Evolutionary conservation across 2,113 vertebrate genomes (phyloP), one percentile per base, ranked within the genome.

Genomic region (Phrynosoma blainvillii): DNA sequence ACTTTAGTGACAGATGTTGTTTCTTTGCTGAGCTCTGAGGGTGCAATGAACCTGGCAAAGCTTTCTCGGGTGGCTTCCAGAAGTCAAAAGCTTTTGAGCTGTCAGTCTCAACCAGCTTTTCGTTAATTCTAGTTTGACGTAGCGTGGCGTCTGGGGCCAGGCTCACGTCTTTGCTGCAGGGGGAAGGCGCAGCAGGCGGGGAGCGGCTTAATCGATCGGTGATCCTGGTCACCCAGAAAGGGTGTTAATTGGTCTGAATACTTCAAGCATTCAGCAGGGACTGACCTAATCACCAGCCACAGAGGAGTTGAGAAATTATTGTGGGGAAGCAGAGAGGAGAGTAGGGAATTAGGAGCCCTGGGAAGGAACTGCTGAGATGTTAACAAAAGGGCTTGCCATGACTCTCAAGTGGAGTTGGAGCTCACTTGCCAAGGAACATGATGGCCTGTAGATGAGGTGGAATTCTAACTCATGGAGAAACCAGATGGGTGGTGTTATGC

Each of bases 201-300:
- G 92, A 94, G 92, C 66, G 62, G 92, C 91, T 92, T 91, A 93
- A 96, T 96, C 92, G 93, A 96, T 93, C 82, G 56, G 85, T 88
- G 87, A 80, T 91, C 52, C 89, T 92, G 76, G 92, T 93, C 93
- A 93, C 94, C 92, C 92, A 94, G 91, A 91, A 94, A 93, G 87
- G 36, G 89, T 85, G 92, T 94, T 96, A 96, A 96, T 95, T 95
- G 95, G 95, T 90, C 92, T 95, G 3, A 0, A 91, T 90, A 87
- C 92, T 93, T 91, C 90, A 92, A 92, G 89, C 90, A 93, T 92
- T 90, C 93, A 91, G 90, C 94, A 92, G 84, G 0, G 30, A 86
- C 93, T 92, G 94, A 95, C 93, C 95, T 96, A 94, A 94, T 94
- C 90, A 94, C 92, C 90, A 90, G 91, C 86, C 36, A 82, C 84